Conservation (phyloP, 2,888 invertebrate species). For the Hermaeophaga mercurialis region DNA sequence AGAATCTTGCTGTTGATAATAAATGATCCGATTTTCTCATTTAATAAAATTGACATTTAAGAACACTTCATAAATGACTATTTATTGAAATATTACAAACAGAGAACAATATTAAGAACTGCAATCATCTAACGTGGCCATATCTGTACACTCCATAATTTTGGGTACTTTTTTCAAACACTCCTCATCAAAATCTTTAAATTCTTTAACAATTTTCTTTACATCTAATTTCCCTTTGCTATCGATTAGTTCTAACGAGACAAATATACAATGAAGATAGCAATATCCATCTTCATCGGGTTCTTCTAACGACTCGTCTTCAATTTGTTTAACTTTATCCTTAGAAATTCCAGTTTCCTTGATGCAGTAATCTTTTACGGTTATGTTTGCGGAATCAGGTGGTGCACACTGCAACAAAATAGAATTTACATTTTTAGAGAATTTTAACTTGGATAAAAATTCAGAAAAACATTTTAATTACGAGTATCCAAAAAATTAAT, state of each 20-base stretch:
- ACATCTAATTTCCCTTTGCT: constrained; percentile 17
- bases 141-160: constrained; percentile 35
- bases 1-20: too few relatives aligned
- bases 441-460: not conserved
- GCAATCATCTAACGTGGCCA: constrained; percentile 28
- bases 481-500: not conserved
- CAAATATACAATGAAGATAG: constrained; percentile 28
- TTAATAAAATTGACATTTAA: too few relatives aligned
- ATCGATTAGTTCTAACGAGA: constrained; percentile 17
- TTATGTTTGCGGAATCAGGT: constrained; percentile 7
- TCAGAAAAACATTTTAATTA: not conserved
- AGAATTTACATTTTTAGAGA: too few relatives aligned
- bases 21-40: too few relatives aligned
- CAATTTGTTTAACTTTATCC: constrained; percentile 25
- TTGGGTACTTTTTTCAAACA: constrained; percentile 31
- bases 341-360: constrained; percentile 23
- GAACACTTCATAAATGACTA: too few relatives aligned
- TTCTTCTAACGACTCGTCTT: constrained; percentile 21
- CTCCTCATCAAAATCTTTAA: constrained; percentile 27
- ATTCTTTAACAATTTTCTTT: constrained; percentile 14
- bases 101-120: too few relatives aligned
- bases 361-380: constrained; percentile 28
- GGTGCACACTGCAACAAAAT: constrained; percentile 19
- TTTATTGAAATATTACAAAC: too few relatives aligned
- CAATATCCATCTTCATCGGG: constrained; percentile 29